Base-by-base conservation (phyloP, 2,113 vertebrate genomes). In the Notarius lentiginosus region DNA sequence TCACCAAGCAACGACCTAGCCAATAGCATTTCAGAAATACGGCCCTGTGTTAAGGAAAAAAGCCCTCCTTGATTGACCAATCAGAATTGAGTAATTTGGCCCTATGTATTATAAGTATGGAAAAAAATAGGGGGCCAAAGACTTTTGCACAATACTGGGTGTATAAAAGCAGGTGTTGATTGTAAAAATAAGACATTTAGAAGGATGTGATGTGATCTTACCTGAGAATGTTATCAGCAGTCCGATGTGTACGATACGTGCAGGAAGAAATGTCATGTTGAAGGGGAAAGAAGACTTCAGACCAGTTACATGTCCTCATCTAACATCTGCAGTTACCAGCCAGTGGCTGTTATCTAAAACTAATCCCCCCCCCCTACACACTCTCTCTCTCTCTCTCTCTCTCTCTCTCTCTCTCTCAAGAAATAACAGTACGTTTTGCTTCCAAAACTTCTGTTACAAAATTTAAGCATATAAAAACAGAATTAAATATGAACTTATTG, bases 211-310 rank as follows among this genome's bases (percentile, higher is more conserved):
- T 4, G 24, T 27, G 22, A 63, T 63, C 87, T 84, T 60, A 88
- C 83, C 83, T 73, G 87, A 80, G n/a, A 68, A 66, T 66, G 65
- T 10, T 20, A 88, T 73, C 7, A 88, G 55, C 75, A 88, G 66
- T 79, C 72, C 73, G 24, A 55, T 1, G 53, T 55, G 53, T 5
- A 79, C 18, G 55, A 81, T 2, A 4, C 27, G 55, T 63, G 76
- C 53, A 76, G 70, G 73, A 55, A 84, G 34, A 27, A 53, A 56
- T 80, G 53, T 30, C 22, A 61, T 80, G n/a, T 12, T 84, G 58
- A 20, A 4, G 24, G 53, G 18, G 56, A 60, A 30, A 79, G 56
- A 15, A 56, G 61, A 4, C 14, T 24, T 34, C 79, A 49, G 4
- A 24, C 49, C 9, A 20, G 53, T 58, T 47, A 27, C 55, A 63